Conservation (phyloP, 2,113 vertebrate genomes). For the Bos indicus region DNA sequence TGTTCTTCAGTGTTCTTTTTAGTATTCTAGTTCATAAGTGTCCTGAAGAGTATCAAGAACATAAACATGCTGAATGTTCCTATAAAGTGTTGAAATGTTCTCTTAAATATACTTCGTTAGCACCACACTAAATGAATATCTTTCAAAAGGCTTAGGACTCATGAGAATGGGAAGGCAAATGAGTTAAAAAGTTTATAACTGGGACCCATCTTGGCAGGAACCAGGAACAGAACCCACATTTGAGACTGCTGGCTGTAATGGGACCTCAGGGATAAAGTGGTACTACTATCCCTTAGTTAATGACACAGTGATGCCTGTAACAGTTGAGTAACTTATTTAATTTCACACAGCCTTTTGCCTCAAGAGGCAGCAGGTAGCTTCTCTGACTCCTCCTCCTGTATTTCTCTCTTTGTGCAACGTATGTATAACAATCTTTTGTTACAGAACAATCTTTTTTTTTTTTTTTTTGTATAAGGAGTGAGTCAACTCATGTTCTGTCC, state of each 20-base stretch:
- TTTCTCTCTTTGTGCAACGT: neutral
- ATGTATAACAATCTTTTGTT: neutral
- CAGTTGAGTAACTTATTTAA: neutral
- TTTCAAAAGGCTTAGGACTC: conserved; percentile 10
- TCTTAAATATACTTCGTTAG: neutral
- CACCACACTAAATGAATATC: neutral
- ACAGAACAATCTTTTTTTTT: neutral
- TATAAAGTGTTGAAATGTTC: neutral
- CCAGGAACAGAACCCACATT: neutral
- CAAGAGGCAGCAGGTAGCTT: neutral
- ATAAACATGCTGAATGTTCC: neutral
- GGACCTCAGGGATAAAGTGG: neutral
- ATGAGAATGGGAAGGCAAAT: conserved; percentile 21
- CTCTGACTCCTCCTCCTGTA: neutral
- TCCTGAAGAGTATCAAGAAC: neutral
- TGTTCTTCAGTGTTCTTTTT: neutral
- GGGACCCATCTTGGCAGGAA: neutral
- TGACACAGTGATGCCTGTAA: neutral
- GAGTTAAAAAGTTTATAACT: neutral
- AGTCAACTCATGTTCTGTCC: neutral
- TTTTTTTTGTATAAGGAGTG: neutral
- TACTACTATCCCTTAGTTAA: neutral
- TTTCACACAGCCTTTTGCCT: neutral
- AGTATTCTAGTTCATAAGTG: neutral
- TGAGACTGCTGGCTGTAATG: neutral